These are phyloP conservation scores for Pycnomerus fuliginosus DNA, from an alignment of 2,888 invertebrate species.

Conservation along the genomic window DNA sequence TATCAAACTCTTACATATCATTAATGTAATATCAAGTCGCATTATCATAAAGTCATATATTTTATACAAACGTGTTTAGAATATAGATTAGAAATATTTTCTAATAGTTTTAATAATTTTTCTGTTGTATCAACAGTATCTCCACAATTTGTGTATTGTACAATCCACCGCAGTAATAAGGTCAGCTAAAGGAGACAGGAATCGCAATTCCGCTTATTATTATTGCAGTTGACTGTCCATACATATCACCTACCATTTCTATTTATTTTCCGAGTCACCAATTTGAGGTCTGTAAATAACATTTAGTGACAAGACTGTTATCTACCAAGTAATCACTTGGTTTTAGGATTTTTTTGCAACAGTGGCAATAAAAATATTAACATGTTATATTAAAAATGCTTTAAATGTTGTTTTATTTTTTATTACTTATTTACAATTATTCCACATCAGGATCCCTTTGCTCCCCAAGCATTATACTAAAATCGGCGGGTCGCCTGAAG, in stretches of 20 bases:
- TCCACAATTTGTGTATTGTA: too few species aligned
- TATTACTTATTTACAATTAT: constrained; percentile 12
- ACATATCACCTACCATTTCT: too few species aligned
- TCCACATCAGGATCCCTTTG: constrained; percentile 36
- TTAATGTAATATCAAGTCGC: neutral
- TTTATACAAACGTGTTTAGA: constrained; percentile 7
- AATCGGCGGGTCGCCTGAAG: constrained; percentile 48
- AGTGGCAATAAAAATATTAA: constrained; percentile 10
- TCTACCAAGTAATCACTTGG: constrained; percentile 3
- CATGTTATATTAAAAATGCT: constrained; percentile 17
- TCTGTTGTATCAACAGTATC: constrained; percentile 20
- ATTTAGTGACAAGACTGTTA: constrained; percentile 4
- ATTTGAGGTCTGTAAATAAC: constrained; percentile 1
- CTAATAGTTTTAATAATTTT: constrained; percentile 4
- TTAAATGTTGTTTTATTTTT: constrained; percentile 11
- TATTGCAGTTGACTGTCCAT: too few species aligned
- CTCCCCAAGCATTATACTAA: constrained; percentile 47
- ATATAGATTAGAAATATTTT: constrained; percentile 7
- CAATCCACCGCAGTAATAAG: too few species aligned
- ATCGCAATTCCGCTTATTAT: too few species aligned
- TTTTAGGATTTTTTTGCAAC: constrained; percentile 8
- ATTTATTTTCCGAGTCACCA: too few species aligned
- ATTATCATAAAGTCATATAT: constrained; percentile 9
- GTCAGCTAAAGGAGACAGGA: too few species aligned
- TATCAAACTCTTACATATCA: too few species aligned